Evolutionary conservation across 2,113 vertebrate species (phyloP), one percentile per base, ranked within the genome.

Genomic region (Nesogale talazaci): DNA sequence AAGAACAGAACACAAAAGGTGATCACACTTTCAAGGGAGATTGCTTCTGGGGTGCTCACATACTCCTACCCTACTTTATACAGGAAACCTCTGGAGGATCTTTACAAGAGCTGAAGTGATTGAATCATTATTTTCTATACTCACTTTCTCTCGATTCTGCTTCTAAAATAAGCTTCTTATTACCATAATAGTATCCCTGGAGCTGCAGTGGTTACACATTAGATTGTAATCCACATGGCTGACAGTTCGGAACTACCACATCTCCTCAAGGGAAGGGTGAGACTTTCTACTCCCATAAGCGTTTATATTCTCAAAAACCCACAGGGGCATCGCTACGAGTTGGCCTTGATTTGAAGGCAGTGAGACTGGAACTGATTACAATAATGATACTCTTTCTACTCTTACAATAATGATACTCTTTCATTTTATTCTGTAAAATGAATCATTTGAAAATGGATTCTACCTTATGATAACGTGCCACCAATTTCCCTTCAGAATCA

Each of bases 401-500:
- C n/a, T n/a, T n/a, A n/a, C n/a, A n/a, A 57, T 57, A 70, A 12
- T 52, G 83, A 77, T 65, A 56, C 17, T 27, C 56, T 65, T 38
- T 70, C 22, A 42, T 11, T 78, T 83, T 74, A 83, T 83, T 56
- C 82, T 82, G 17, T 85, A 83, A 57, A 74, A 65, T 82, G 46
- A 52, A 52, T 52, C 1, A 75, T 38, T 84, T 74, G 22, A 2
- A 83, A 65, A 83, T 52, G 57, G 61, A 67, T 29, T 57, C 74
- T 95, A 97, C 97, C 97, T 97, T 97, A 82, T 97, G 97, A 61
- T 97, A 97, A n/a, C 97, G 94, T 11, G 96, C 97, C 81, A 97
- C 91, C 76, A 97, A 77, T 70, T 88, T 95, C 2, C 97, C 97
- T n/a, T 96, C 72, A 61, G 95, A 92, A 88, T 97, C 96, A 83